Conservation (phyloP, 2,888 invertebrate species). For the Onthophagus sagittarius region DNA sequence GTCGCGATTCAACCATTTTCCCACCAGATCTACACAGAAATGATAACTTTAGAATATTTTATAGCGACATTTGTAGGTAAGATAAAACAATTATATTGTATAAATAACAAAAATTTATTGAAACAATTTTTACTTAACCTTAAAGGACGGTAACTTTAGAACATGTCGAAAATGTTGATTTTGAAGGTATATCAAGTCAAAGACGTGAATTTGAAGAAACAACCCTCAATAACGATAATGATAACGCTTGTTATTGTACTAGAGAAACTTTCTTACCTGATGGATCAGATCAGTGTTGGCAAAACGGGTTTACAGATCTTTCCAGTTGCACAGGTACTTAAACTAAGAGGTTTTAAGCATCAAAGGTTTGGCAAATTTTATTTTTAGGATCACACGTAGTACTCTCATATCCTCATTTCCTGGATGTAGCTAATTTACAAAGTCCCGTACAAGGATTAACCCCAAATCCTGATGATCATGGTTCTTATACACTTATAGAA, state of each 20-base stretch:
- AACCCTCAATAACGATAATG: background rate
- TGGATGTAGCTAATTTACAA: background rate
- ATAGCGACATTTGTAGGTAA: constrained; percentile 14
- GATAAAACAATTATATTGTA: background rate
- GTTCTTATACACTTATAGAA: background rate
- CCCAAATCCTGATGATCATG: background rate
- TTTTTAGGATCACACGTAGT: constrained; percentile 4
- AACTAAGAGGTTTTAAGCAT: background rate
- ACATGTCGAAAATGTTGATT: background rate
- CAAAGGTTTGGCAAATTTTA: background rate
- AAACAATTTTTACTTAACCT: background rate
- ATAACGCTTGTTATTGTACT: constrained; percentile 13
- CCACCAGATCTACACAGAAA: constrained; percentile 8
- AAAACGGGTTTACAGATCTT: constrained; percentile 7
- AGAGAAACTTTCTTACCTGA: background rate
- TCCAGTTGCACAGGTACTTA: background rate
- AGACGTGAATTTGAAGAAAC: constrained; percentile 4
- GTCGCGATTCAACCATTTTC: constrained; percentile 14
- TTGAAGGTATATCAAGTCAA: constrained; percentile 2
- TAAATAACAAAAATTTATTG: background rate
- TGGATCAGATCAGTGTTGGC: background rate
- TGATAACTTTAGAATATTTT: constrained; percentile 4
- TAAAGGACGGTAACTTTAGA: background rate
- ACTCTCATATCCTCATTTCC: constrained; percentile 10
- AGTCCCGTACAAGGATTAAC: background rate